These are phyloP conservation scores for Leptura quadrifasciata DNA, from an alignment of 2,888 invertebrate species.

Conservation along the genomic window DNA sequence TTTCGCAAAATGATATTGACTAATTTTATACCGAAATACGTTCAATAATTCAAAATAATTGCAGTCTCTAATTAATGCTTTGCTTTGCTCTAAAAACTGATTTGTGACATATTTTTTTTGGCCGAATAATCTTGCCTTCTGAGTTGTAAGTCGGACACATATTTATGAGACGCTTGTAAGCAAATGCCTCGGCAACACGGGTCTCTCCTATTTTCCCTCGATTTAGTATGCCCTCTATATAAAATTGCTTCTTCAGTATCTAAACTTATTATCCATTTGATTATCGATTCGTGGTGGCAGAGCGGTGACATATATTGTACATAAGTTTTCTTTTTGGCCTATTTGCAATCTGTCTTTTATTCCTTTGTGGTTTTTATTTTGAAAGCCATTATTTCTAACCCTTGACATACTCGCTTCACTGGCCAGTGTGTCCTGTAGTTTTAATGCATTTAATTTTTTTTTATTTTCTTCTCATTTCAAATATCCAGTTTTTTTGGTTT, in stretches of 20 bases:
- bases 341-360: constrained; percentile 32
- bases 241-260: constrained; percentile 40
- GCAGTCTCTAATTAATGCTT: no score
- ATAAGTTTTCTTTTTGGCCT: constrained; percentile 53
- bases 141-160: not conserved
- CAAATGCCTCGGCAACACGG: not conserved
- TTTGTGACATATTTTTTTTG: no score
- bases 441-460: constrained; percentile 40
- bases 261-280: constrained; percentile 25
- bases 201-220: not conserved
- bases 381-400: constrained; percentile 27
- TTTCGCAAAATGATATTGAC: no score
- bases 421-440: constrained; percentile 44
- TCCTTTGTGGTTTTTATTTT: constrained; percentile 32
- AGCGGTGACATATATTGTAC: constrained; percentile 48
- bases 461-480: constrained; percentile 41
- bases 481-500: constrained; percentile 46
- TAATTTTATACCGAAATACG: no score
- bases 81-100: no score
- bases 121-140: no score
- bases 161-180: not conserved
- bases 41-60: no score
- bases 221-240: constrained; percentile 28
- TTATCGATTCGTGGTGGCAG: constrained; percentile 41
- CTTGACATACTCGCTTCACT: constrained; percentile 44